A percentile compares a stretch with the other conserved stretches of the same genome.
Conservation (phyloP, 2,888 invertebrate genomes). For the Monoplex corrugatus region DNA sequence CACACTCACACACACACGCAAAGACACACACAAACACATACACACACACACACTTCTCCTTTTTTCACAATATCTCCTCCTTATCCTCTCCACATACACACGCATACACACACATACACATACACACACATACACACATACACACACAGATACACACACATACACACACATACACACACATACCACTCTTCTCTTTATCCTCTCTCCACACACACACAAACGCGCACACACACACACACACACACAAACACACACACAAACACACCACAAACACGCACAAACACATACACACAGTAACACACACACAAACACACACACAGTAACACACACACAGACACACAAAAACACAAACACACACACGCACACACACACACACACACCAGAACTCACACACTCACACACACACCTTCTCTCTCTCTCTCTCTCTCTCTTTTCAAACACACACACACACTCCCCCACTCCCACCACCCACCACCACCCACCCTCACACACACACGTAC, state of each 20-base stretch:
- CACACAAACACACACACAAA: neutral
- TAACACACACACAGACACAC: too few relatives aligned
- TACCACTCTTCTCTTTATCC: too few relatives aligned
- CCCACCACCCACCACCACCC: neutral
- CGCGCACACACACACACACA: too few relatives aligned
- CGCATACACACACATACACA: too few relatives aligned
- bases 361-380: constrained; percentile 31
- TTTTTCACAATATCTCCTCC: too few relatives aligned
- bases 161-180: too few relatives aligned
- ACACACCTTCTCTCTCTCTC: neutral
- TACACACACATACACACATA: too few relatives aligned
- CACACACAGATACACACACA: too few relatives aligned
- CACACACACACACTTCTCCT: neutral
- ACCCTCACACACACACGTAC: neutral
- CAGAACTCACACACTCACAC: neutral
- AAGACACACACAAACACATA: neutral
- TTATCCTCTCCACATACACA: too few relatives aligned
- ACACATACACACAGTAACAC: too few relatives aligned
- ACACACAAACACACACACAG: too few relatives aligned
- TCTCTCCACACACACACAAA: too few relatives aligned
- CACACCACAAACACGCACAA: neutral
- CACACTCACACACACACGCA: neutral
- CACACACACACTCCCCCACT: neutral
- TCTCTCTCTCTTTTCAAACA: neutral
- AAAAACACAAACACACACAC: constrained; percentile 26